These are phyloP conservation scores for Cecropterus lyciades DNA, from an alignment of 1,140 invertebrate species.

Conservation along the genomic window DNA sequence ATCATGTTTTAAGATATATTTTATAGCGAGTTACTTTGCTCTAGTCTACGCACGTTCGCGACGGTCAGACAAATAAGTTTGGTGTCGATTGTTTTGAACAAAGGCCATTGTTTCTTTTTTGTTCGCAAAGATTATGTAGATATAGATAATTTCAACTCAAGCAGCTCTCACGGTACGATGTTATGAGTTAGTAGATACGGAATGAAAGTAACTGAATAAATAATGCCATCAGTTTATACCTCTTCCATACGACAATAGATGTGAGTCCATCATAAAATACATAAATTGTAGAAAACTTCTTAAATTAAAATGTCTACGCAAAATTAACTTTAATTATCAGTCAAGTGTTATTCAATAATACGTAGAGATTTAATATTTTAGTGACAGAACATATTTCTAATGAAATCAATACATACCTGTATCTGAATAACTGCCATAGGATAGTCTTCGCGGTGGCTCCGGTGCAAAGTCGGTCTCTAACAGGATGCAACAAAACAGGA, in stretches of 20 bases:
- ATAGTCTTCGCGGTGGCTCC: slow-evolving; percentile 86
- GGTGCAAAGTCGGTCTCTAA: slow-evolving; percentile 88
- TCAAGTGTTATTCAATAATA: no score
- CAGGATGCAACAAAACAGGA: slow-evolving; percentile 78
- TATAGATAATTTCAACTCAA: slow-evolving; percentile 42
- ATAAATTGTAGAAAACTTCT: no score
- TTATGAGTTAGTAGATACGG: slow-evolving; percentile 6
- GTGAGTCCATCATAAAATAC: no score
- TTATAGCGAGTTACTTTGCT: slow-evolving; percentile 29
- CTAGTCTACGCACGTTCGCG: slow-evolving; percentile 47
- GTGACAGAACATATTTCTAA: not conserved
- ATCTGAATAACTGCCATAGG: slow-evolving; percentile 85
- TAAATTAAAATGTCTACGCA: no score
- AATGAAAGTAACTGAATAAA: slow-evolving; percentile 17
- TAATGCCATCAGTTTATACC: no score
- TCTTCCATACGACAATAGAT: no score
- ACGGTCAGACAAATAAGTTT: slow-evolving; percentile 57
- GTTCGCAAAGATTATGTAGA: slow-evolving; percentile 56
- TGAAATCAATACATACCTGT: slow-evolving; percentile 84
- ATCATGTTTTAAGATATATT: no score
- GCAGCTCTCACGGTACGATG: slow-evolving; percentile 29
- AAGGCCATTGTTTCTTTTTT: slow-evolving; percentile 72
- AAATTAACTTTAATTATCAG: no score
- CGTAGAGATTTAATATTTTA: not conserved
- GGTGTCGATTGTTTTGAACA: slow-evolving; percentile 62